Base-by-base conservation (phyloP, 2,113 vertebrate species). In the Hystrix cristata region DNA sequence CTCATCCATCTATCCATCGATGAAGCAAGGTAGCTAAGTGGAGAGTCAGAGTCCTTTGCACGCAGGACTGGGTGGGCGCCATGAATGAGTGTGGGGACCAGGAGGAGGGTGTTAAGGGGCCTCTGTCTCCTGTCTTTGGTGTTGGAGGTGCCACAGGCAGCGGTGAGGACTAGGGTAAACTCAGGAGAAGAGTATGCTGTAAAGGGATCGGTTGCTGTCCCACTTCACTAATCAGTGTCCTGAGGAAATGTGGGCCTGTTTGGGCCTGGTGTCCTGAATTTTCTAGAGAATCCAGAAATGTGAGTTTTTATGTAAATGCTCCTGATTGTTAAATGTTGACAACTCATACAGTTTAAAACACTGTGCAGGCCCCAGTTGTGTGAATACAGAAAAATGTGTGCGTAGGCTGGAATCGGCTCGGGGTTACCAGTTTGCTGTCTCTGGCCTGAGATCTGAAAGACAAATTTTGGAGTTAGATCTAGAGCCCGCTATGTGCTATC, bases 221-320 rank as follows among this genome's bases (percentile, higher is more conserved):
- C 10, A 84, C 78, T 94, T 8, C 79, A 38, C 38, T 34, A 72
- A 4, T 71, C 59, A n/a, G 11, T 48, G 31, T 43, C 21, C 55
- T 53, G 71, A 89, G 34, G 43, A 89, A 34, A 64, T 29, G 19
- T 43, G 43, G 43, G 5, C 15, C 46, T 5, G 8, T 2, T 51
- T 15, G 19, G 25, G 10, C 43, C 21, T 43, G 31, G 57, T 25
- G 38, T 16, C 25, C 5, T 51, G 25, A 69, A 57, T 97, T 92
- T 92, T 86, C 65, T 38, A 92, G 72, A 90, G 5, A 81, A 62
- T 89, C 29, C 72, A 90, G 57, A 85, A 89, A 69, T 67, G 64
- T 74, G 84, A 85, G 72, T 57, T 46, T 92, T 86, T 13, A 71
- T 55, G 13, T 86, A 69, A 90, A 71, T 27, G 81, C 74, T 90